Conservation (phyloP, 2,888 invertebrate genomes). For the Danaus chrysippus region DNA sequence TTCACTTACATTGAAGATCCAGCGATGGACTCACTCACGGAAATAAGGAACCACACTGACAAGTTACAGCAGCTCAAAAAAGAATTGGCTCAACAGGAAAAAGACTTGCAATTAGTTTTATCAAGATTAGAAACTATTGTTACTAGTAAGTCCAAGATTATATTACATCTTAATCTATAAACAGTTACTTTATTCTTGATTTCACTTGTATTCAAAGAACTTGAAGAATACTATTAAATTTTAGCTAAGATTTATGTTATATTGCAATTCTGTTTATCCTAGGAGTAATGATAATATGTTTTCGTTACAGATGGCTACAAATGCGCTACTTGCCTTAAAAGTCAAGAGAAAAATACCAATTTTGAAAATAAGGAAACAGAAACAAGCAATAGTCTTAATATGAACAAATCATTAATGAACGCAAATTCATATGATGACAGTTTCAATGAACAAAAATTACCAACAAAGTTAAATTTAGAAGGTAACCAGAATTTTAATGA, state of each 20-base stretch:
- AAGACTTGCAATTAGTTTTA: constrained; percentile 75
- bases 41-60: constrained; percentile 82
- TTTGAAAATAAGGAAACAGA: constrained; percentile 72
- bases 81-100: constrained; percentile 80
- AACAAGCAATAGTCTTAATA: constrained; percentile 68
- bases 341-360: constrained; percentile 50
- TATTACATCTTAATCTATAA: no score
- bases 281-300: constrained; percentile 9
- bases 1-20: constrained; percentile 81
- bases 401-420: constrained; percentile 70
- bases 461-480: constrained; percentile 46
- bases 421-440: constrained; percentile 64
- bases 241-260: background rate
- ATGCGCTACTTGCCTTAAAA: constrained; percentile 59
- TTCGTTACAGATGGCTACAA: constrained; percentile 65
- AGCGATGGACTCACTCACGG: constrained; percentile 80
- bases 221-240: background rate
- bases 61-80: constrained; percentile 81
- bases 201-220: no score
- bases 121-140: constrained; percentile 57
- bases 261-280: background rate
- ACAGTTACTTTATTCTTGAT: no score
- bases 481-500: constrained; percentile 41
- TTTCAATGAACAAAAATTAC: constrained; percentile 56
- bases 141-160: constrained; percentile 43